phyloP scores from a whole-genome alignment of 2,113 vertebrate genomes.

The Paracanthobrama guichenoti region DNA sequence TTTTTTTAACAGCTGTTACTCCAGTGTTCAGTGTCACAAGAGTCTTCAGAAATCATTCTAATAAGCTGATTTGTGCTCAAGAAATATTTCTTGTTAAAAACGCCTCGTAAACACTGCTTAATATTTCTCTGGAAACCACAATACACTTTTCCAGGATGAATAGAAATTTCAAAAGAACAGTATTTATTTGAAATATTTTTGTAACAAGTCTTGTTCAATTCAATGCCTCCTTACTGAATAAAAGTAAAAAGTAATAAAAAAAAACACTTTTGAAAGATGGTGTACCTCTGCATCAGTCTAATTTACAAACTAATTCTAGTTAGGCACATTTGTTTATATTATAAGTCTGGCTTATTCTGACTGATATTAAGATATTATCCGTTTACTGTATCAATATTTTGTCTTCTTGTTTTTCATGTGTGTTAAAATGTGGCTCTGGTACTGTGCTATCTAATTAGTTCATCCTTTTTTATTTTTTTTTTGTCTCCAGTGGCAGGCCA shows the following conservation, averaged over 20 bases:
- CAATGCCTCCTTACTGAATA: not conserved
- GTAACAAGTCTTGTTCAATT: not conserved
- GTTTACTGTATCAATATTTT: not conserved
- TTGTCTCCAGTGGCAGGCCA: slow-evolving; percentile 84
- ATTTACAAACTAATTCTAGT: no score
- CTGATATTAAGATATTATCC: not conserved
- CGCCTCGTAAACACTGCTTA: not conserved
- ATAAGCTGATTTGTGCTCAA: no score
- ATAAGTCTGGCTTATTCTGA: not conserved
- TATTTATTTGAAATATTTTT: not conserved
- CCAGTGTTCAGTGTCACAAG: no score
- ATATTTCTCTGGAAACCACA: not conserved
- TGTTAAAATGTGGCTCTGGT: not conserved
- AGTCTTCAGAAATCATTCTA: no score
- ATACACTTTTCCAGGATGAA: not conserved
- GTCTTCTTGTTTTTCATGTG: not conserved
- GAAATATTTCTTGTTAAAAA: not conserved
- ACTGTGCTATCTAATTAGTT: not conserved
- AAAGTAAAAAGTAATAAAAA: not conserved
- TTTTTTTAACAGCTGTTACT: no score
- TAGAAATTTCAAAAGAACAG: not conserved
- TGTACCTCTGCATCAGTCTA: not conserved
- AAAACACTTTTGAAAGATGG: not conserved
- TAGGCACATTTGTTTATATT: not conserved
- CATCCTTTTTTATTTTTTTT: not conserved